Conservation (phyloP, 2,113 vertebrate species). For the Forbesichthys papilliferus region DNA sequence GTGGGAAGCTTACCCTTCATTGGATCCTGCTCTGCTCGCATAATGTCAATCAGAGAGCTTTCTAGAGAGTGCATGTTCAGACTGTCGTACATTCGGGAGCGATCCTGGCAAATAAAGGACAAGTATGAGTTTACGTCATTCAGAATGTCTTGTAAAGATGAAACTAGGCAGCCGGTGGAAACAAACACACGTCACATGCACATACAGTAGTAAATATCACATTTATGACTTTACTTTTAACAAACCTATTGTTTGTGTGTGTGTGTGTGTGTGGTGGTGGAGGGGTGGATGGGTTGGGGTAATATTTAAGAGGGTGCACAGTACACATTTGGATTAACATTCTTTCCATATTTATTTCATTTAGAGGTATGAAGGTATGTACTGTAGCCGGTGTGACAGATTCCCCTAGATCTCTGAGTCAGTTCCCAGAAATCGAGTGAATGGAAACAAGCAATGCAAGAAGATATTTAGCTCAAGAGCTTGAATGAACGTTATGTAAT, state of each 20-base stretch:
- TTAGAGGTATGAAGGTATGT: slow-evolving; percentile 36
- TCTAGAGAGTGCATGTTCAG: slow-evolving; percentile 99
- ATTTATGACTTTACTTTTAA: slow-evolving; percentile 28
- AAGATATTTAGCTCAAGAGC: slow-evolving; percentile 25
- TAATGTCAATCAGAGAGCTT: slow-evolving; percentile 98
- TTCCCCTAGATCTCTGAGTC: slow-evolving; percentile 28
- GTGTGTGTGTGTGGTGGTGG: neutral
- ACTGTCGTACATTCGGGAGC: slow-evolving; percentile 93
- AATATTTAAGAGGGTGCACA: slow-evolving; percentile 30
- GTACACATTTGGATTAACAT: slow-evolving; percentile 67
- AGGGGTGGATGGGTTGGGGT: slow-evolving; percentile 9
- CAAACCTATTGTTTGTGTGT: slow-evolving; percentile 24
- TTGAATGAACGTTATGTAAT: slow-evolving; percentile 28
- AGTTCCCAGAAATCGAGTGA: slow-evolving; percentile 31
- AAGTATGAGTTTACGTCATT: neutral
- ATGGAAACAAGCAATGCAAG: slow-evolving; percentile 39
- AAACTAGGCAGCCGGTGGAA: slow-evolving; percentile 1
- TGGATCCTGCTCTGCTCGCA: slow-evolving; percentile 97
- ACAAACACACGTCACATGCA: slow-evolving; percentile 2
- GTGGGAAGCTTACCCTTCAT: slow-evolving; percentile 86
- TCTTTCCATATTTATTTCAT: slow-evolving; percentile 67
- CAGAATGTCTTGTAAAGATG: neutral
- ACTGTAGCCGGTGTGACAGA: slow-evolving; percentile 24
- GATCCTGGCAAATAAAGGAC: slow-evolving; percentile 64
- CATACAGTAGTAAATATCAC: neutral